Evolutionary conservation across 2,113 vertebrate species (phyloP).

Genomic region (Burhinus bistriatus): DNA sequence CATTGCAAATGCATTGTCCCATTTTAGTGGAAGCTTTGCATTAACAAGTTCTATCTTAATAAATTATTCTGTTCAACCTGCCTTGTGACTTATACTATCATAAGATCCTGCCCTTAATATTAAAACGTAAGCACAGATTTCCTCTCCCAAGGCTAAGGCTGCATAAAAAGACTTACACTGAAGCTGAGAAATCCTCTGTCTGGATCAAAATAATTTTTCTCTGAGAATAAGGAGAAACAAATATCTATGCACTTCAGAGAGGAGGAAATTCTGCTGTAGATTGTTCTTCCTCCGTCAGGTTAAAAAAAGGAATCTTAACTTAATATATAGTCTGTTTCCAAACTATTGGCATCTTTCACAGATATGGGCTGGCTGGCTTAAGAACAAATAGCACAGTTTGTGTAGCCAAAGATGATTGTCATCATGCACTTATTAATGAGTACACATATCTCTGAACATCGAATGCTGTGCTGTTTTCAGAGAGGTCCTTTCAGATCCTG

Average conservation of each 20-base stretch:
- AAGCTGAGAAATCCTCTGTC: not conserved
- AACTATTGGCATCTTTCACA: conserved; percentile 44
- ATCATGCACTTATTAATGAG: conserved; percentile 56
- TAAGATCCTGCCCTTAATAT: conserved; percentile 17
- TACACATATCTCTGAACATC: conserved; percentile 37
- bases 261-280: not conserved
- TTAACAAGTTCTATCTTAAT: conserved; percentile 2
- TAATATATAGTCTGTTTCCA: conserved; percentile 46
- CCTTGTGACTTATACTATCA: not conserved
- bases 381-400: conserved; percentile 6
- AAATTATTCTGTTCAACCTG: conserved; percentile 18
- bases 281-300: not conserved
- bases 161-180: not conserved
- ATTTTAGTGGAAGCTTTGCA: conserved; percentile 24
- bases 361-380: conserved; percentile 41
- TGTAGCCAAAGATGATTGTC: conserved; percentile 53
- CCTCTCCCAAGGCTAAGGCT: not conserved
- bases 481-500: not conserved
- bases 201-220: conserved; percentile 7
- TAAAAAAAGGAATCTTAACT: conserved; percentile 29
- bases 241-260: not conserved
- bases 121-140: conserved; percentile 35
- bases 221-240: not conserved
- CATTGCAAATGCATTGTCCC: not conserved
- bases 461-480: conserved; percentile 30